Conservation (phyloP, 2,888 invertebrate genomes). For the Clivina fossor region DNA sequence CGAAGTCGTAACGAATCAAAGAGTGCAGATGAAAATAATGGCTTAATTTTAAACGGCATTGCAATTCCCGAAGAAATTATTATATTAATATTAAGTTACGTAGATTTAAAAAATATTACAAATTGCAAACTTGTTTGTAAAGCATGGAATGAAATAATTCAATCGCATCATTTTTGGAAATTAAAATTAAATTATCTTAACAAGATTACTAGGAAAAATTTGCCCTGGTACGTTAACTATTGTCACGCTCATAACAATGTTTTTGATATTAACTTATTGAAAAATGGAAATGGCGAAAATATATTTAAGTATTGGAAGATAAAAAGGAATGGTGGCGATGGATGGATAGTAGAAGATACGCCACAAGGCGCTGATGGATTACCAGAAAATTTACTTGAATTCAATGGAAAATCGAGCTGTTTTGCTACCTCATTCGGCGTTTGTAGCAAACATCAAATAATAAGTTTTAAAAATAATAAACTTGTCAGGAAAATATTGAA, state of each 20-base stretch:
- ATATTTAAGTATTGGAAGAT: constrained; percentile 52
- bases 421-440: constrained; percentile 58
- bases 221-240: constrained; percentile 54
- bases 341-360: constrained; percentile 55
- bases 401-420: constrained; percentile 52
- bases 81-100: constrained; percentile 51
- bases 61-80: constrained; percentile 57
- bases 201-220: constrained; percentile 44
- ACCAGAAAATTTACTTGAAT: constrained; percentile 51
- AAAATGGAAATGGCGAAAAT: constrained; percentile 56
- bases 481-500: constrained; percentile 53
- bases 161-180: constrained; percentile 48
- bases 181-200: constrained; percentile 41
- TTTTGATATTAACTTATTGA: constrained; percentile 55
- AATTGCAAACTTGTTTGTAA: constrained; percentile 56
- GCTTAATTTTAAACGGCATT: constrained; percentile 47
- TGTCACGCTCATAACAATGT: constrained; percentile 50
- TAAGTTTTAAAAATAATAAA: constrained; percentile 53
- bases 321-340: constrained; percentile 51
- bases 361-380: constrained; percentile 54
- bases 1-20: constrained; percentile 3
- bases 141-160: constrained; percentile 55
- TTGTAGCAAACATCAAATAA: constrained; percentile 56
- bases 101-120: constrained; percentile 51
- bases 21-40: constrained; percentile 45